Base-by-base conservation (phyloP, 2,888 invertebrate genomes). In the Phortica magna region DNA sequence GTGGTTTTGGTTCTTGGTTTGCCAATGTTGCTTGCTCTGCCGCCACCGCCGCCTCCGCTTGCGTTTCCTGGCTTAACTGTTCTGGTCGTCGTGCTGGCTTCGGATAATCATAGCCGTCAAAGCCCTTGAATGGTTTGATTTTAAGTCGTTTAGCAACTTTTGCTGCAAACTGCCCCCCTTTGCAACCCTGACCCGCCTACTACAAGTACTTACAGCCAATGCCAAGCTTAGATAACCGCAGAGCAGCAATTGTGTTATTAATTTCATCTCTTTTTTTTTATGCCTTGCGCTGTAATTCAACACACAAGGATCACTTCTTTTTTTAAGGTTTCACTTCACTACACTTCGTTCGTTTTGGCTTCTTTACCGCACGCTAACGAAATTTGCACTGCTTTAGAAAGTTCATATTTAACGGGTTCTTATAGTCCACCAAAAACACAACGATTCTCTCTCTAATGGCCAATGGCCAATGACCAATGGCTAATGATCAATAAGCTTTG, bases 301-400 rank as follows among this genome's bases (percentile, higher is more conserved):
- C n/a, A n/a, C n/a, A n/a, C n/a, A n/a, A 48, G 48, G 14, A 48
- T 14, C 48, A 48, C 48, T 48, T 48, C 14, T 48, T 48, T 43
- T 43, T 48, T 48, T 12, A 48, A 48, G 48, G 48, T 48, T 48
- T 48, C 48, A 48, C 39, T 68, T 19, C 4, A 17, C n/a, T 67
- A 10, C 41, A 1, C 42, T 67, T 42, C 43, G n/a, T n/a, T 22
- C 42, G n/a, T 12, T 67, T 41, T n/a, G 6, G 17, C 42, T 41
- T 43, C 68, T 43, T 19, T 81, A 79, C 85, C 75, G 79, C 80
- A 7, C 81, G 82, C 83, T 65, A 67, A 76, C 39, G 71, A 61
- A 81, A 79, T 73, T 57, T 53, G 53, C 81, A 90, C 90, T 90
- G 84, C 76, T 76, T 74, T 81, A 77, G 73, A 82, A 82, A 81